Evolutionary conservation across 2,888 invertebrate genomes (phyloP), one percentile per base, ranked within the genome.

Genomic region (Sminthurides aquaticus): DNA sequence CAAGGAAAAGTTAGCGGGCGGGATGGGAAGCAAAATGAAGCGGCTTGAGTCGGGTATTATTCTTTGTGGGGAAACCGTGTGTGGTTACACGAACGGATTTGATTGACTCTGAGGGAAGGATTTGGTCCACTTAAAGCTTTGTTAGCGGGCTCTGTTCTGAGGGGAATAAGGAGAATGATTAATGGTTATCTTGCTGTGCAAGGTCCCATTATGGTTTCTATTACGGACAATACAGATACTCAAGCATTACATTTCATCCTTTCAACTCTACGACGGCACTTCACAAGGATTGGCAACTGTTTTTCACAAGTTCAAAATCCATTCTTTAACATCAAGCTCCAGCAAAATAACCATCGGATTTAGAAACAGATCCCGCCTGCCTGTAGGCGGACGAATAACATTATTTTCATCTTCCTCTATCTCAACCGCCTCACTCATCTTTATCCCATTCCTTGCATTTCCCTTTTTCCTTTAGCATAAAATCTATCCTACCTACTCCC

Each of bases 131-230:
- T 34, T 34, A 34, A 34, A 34, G 43, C 43, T 34, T 34, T 34
- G 43, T 34, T 34, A 34, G 43, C 43, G 15, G 15, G 43, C 43
- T 34, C 8, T 15, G 43, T 34, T 34, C 43, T 34, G 43, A 34
- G 43, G 43, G 43, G 43, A 34, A 34, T 34, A 57, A 62, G 48
- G 62, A 57, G 49, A 65, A 67, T 67, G 67, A 67, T 67, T 67
- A 67, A 67, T 67, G 67, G 67, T 65, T 65, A 67, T 65, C 67
- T 67, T 65, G 65, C 67, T 65, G 67, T 67, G 65, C 65, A 67
- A 65, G 65, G 67, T 67, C 67, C 67, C 65, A 67, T 67, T 67
- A 67, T 67, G 67, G 67, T 65, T 65, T 67, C 65, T 62, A 67
- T 67, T 65, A 67, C 67, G 61, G 57, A 61, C 64, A 67, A 60